Conservation (phyloP, 37 sponge, comb jelly and placozoan genomes). For the Hexactinellida sp. region DNA sequence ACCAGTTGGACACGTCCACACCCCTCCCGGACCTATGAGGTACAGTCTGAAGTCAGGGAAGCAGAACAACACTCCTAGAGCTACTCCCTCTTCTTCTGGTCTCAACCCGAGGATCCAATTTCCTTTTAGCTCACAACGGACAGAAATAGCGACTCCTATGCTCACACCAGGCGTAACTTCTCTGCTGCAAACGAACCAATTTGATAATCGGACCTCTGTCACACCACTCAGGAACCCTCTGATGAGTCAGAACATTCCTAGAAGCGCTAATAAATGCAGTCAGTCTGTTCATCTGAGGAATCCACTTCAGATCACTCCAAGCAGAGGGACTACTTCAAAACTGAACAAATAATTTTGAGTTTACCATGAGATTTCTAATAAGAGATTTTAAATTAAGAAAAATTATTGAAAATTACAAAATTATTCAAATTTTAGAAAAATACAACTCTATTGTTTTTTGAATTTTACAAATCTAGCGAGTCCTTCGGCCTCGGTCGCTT, state of each 20-base stretch:
- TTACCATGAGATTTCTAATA: too few relatives aligned
- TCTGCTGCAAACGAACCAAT: background rate
- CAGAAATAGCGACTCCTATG: background rate
- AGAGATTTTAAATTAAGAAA: too few relatives aligned
- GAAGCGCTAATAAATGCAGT: background rate
- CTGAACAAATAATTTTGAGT: constrained; percentile 5
- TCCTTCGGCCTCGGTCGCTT: too few relatives aligned
- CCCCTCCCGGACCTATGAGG: constrained; percentile 1
- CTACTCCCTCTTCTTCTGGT: too few relatives aligned
- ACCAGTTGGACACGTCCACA: background rate
- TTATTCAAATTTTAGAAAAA: too few relatives aligned
- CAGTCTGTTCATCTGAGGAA: background rate
- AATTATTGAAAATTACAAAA: too few relatives aligned
- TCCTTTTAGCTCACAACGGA: background rate
- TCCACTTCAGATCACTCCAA: background rate
- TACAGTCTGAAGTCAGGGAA: background rate
- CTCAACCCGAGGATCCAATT: background rate
- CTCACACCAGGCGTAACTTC: background rate
- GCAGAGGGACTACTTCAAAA: background rate
- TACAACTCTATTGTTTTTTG: too few relatives aligned
- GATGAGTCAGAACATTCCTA: background rate
- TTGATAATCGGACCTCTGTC: background rate
- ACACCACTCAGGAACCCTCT: background rate
- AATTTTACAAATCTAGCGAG: too few relatives aligned
- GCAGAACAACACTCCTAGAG: background rate